Base-by-base conservation (phyloP, 2,113 vertebrate genomes). In the Oryzias curvinotus region DNA sequence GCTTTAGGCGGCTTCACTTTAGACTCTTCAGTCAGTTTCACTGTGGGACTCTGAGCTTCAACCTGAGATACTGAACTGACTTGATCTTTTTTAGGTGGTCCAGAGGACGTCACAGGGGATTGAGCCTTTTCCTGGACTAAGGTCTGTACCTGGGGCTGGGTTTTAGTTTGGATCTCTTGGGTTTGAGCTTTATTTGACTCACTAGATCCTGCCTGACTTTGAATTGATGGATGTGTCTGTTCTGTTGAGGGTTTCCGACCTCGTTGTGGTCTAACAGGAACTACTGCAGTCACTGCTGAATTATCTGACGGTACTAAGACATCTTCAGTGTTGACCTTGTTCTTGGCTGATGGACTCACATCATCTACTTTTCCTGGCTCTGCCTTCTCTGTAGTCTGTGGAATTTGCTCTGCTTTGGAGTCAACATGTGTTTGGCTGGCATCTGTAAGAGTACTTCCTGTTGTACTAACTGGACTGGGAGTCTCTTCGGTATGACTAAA, bases 251-350 rank as follows among this genome's bases (percentile, higher is more conserved):
- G 46, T 36, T 74, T 84, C 7, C 79, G 52, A 8, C 85, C 85
- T 75, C 86, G 81, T 43, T 86, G 85, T 46, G 87, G 88, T 75
- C 88, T 81, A 10, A 89, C 74, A 58, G 88, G 88, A 68, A 21
- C 75, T 14, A 21, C 68, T 59, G 76, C 65, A 68, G 75, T 81
- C 13, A 58, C 59, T 25, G 41, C 62, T 56, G 64, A 47, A 19
- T 4, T 65, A 28, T 57, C 82, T 43, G 17, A 45, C 62, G 23
- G 44, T 19, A 60, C 42, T 30, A 65, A 57, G 63, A 60, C 77
- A 4, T 3, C 68, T 15, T 75, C 72, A 49, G 47, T 56, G 14
- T 57, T 50, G 13, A 48, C 53, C 25, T 64, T 65, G 42, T 87
- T 77, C 68, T 58, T 85, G 51, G 72, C 23, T 73, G 56, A 52